Evolutionary conservation across 2,797 vertebrate species (phyloP).

Genomic region (Prionace glauca): DNA sequence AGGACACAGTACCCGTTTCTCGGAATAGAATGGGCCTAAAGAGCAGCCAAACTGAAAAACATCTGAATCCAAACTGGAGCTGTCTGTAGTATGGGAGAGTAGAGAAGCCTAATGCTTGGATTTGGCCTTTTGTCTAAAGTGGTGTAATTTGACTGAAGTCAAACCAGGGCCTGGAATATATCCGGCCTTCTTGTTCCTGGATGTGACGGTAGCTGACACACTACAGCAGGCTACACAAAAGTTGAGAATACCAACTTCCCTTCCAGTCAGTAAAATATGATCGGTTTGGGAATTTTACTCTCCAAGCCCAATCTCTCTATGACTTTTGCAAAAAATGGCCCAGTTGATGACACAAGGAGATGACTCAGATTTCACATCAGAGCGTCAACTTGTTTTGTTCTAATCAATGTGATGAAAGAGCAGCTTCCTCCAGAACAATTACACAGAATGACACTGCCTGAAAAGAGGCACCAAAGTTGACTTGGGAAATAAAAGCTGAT

Average conservation of each 20-base stretch:
- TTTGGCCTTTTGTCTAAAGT: background rate
- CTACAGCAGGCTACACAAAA: background rate
- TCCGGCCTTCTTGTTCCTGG: background rate
- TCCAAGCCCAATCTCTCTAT: background rate
- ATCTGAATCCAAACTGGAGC: background rate
- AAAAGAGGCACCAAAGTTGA: background rate
- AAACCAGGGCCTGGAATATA: background rate
- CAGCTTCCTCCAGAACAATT: background rate
- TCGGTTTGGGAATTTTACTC: no score
- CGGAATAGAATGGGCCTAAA: background rate
- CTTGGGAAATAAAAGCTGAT: background rate
- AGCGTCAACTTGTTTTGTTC: background rate
- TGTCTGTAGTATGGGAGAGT: background rate
- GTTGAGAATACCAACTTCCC: background rate
- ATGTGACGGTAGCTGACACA: background rate
- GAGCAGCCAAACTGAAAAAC: background rate
- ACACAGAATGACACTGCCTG: background rate
- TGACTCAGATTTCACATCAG: background rate
- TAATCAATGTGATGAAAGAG: background rate
- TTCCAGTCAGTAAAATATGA: background rate
- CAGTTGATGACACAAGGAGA: background rate
- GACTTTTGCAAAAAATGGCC: background rate
- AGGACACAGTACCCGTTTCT: background rate
- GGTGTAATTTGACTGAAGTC: background rate
- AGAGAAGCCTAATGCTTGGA: background rate